Evolutionary conservation across 2,797 vertebrate genomes (phyloP).

Genomic region (Aplochiton taeniatus): DNA sequence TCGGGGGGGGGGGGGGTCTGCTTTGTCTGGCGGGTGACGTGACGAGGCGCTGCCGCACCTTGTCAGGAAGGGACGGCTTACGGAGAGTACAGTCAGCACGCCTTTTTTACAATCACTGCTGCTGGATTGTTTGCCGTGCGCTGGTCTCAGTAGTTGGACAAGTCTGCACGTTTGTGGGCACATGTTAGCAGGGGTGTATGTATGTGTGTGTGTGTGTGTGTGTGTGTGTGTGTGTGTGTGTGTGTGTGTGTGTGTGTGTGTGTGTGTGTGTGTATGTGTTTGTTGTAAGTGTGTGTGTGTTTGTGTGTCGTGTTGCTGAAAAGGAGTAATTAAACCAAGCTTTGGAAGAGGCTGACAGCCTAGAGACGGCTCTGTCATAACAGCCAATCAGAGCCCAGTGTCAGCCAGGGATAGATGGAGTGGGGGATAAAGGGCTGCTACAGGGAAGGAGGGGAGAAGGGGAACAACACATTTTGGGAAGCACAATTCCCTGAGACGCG

Average conservation of each 20-base stretch:
- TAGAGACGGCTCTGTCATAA: constrained; percentile 66
- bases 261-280: constrained; percentile 35
- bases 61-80: constrained; percentile 59
- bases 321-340: constrained; percentile 79
- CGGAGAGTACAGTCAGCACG: constrained; percentile 45
- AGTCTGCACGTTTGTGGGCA: not conserved
- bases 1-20: constrained; percentile 62
- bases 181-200: not conserved
- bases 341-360: constrained; percentile 67
- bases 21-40: constrained; percentile 49
- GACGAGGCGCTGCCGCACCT: constrained; percentile 41
- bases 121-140: not conserved
- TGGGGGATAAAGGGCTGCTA: not conserved
- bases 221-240: constrained; percentile 36
- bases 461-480: too few species aligned
- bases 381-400: constrained; percentile 65
- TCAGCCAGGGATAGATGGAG: constrained; percentile 14
- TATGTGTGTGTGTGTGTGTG: constrained; percentile 31
- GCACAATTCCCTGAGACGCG: constrained; percentile 1
- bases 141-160: not conserved
- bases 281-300: constrained; percentile 33
- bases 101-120: constrained; percentile 45
- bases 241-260: constrained; percentile 58
- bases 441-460: constrained; percentile 33
- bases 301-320: constrained; percentile 64